Evolutionary conservation across 2,888 invertebrate species (phyloP), one percentile per base, ranked within the genome.

Genomic region (Lottia gigantea): DNA sequence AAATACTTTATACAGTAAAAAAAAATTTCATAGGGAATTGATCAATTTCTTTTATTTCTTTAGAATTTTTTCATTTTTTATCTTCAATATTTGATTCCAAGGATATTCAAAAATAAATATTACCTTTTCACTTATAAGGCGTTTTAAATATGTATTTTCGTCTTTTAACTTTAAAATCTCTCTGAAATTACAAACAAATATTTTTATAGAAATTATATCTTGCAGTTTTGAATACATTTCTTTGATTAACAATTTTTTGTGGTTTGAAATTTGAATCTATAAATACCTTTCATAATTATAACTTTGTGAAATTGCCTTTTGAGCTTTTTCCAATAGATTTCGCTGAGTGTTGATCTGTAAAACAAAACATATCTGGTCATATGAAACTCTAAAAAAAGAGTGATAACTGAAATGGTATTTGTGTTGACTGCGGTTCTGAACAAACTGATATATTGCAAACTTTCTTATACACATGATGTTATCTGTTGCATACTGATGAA

Each of bases 141-240:
- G 78, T 67, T 81, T 82, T 70, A 83, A 65, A 67, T 81, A 81
- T 16, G 64, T 67, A 68, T 80, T 83, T 71, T 83, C 82, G 73
- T 82, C 82, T 65, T 71, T 76, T 19, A 80, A 64, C 65, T 77
- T 77, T 46, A 67, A 72, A 14, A 73, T 65, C 31, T 82, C 79
- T 67, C 82, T 40, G 40, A 8, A 40, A 40, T 40, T 40, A 40
- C 40, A 40, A 40, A 31, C 31, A 31, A 31, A 31, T 4, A 31
- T 31, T 4, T 31, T 31, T n/a, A n/a, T n/a, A 6, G 31, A 31
- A 31, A 31, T 31, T 4, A 31, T 31, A 31, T 31, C 31, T 6
- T 31, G 31, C 6, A 31, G 31, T 31, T 31, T 2, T 31, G 31
- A 4, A 2, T 31, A 6, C 2, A 31, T 31, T 4, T 31, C 31